These are phyloP conservation scores for Tetramorium alpestre DNA, from an alignment of 1,140 invertebrate genomes.

Conservation along the genomic window DNA sequence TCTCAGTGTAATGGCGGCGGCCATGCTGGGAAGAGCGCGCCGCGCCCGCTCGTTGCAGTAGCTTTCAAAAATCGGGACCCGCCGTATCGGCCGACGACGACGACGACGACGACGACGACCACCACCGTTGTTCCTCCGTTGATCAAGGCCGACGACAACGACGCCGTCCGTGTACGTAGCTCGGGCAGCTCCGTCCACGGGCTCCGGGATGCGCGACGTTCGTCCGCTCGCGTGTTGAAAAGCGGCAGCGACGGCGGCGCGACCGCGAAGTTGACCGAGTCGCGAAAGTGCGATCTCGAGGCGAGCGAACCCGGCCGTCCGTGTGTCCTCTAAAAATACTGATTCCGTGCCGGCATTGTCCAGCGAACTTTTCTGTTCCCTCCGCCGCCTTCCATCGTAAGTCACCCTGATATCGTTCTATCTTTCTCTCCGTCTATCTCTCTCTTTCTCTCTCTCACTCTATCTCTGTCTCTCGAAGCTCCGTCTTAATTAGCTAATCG, in stretches of 20 bases:
- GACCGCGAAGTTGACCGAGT: constrained; percentile 57
- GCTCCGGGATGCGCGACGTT: neutral
- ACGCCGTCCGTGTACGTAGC: neutral
- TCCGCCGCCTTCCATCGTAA: constrained; percentile 63
- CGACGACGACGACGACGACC: constrained; percentile 22
- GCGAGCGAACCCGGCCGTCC: constrained; percentile 66
- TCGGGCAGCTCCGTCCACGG: neutral
- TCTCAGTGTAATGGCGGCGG: constrained; percentile 81
- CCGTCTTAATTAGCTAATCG: constrained; percentile 53
- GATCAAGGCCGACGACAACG: neutral
- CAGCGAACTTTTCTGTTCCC: constrained; percentile 56
- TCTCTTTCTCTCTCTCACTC: neutral
- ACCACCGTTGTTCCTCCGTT: constrained; percentile 6
- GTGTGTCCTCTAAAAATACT: constrained; percentile 83
- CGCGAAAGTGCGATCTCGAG: constrained; percentile 17
- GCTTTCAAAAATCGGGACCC: constrained; percentile 70
- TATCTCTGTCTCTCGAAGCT: neutral
- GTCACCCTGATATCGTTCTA: constrained; percentile 54
- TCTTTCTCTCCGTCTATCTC: neutral
- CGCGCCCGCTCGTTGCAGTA: constrained; percentile 78
- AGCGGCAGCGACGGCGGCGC: constrained; percentile 35
- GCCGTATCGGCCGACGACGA: constrained; percentile 29
- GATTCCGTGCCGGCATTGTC: constrained; percentile 78
- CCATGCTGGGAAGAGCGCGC: constrained; percentile 80
- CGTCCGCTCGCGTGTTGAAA: neutral